A percentile compares a stretch with the other conserved stretches of the same genome.
Evolutionary conservation across 2,888 invertebrate species (phyloP).

Genomic region (Bruchidius siliquastri): DNA sequence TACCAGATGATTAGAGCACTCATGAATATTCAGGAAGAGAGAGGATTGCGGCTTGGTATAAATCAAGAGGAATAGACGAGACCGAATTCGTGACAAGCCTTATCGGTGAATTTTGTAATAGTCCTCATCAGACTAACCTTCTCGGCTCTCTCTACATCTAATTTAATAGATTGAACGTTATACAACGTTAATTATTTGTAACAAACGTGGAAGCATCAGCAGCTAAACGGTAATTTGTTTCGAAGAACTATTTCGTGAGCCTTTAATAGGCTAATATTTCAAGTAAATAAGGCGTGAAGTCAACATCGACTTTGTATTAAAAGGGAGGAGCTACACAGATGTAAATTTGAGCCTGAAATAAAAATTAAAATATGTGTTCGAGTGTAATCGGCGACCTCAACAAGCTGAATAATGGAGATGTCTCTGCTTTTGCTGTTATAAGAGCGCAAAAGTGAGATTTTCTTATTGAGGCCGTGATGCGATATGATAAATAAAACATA

Average conservation of each 20-base stretch:
- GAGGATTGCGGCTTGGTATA: constrained; percentile 1
- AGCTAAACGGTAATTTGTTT: neutral
- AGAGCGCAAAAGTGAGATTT: too few relatives aligned
- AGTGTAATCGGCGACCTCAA: too few relatives aligned
- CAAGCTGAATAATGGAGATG: too few relatives aligned
- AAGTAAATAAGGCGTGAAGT: neutral
- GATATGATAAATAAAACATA: too few relatives aligned
- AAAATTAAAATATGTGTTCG: too few relatives aligned
- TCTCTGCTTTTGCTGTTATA: too few relatives aligned
- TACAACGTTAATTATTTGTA: neutral
- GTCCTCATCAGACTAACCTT: neutral
- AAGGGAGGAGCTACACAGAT: too few relatives aligned
- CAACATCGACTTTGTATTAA: neutral
- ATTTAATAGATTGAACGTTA: neutral
- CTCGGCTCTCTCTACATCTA: neutral
- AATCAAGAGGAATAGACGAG: constrained; percentile 21
- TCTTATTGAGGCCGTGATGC: too few relatives aligned
- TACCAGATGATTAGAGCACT: neutral
- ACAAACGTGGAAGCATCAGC: neutral
- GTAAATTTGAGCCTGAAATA: too few relatives aligned
- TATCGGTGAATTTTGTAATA: neutral
- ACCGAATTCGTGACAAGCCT: neutral
- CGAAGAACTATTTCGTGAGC: neutral
- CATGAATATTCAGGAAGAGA: constrained; percentile 4
- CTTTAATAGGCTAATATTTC: neutral